Evolutionary conservation across 1,140 invertebrate genomes (phyloP), one percentile per base, ranked within the genome.

Genomic region (Lordiphosa collinella): DNA sequence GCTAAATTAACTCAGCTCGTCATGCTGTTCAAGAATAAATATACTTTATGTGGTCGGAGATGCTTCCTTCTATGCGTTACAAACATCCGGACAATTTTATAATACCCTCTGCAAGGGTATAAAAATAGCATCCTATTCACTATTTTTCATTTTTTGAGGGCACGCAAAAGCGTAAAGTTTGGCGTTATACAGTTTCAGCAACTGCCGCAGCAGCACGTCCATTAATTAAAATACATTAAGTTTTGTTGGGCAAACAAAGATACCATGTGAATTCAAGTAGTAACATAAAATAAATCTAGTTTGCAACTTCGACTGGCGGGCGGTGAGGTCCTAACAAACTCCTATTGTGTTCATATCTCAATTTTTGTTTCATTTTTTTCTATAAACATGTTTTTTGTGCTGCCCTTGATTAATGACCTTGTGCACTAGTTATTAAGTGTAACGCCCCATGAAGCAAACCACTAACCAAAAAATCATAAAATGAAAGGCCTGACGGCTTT

Each of bases 171-270:
- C 59, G 54, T 55, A 72, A 72, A 68, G 40, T 72, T 68, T 64
- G 50, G 12, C 31, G 31, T 34, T 49, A 12, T 51, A 53, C 44
- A 57, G 53, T 59, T 43, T 64, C 47, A 47, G 48, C 14, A 44
- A 40, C 41, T 29, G 49, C 44, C 49, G 35, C n/a, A 37, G 29
- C 35, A 49, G 50, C 57, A 56, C 52, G 32, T 40, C 49, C 57
- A 59, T 59, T 68, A 68, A 72, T 72, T 68, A 68, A 72, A 72
- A 68, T 68, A 58, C 64, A 72, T 68, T 68, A 63, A 72, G 68
- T 64, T 64, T 51, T 14, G 7, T 18, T 43, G 40, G 16, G 25
- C 40, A 43, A 11, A 43, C 4, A n/a, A 43, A 43, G 25, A 43
- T 2, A 51, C 49, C 59, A 68, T 68, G 54, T 72, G 68, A 68